Evolutionary conservation across 2,113 vertebrate genomes (phyloP).

Genomic region (Callipepla californica): DNA sequence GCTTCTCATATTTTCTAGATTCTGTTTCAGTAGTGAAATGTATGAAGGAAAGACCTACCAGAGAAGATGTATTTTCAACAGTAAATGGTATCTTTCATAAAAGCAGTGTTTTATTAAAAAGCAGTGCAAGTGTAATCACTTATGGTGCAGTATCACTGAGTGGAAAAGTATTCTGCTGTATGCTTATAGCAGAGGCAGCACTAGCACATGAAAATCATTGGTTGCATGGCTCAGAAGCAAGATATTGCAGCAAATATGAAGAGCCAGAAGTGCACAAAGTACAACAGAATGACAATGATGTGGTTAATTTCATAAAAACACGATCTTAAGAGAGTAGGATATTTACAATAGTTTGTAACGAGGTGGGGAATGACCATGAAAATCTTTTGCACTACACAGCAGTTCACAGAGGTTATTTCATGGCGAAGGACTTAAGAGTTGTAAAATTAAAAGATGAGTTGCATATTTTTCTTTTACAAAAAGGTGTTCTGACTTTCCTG

Average conservation of each 20-base stretch:
- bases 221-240: background rate
- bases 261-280: background rate
- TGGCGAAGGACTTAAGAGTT: background rate
- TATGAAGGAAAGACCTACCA: background rate
- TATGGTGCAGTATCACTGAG: background rate
- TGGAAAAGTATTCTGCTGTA: rapidly evolving
- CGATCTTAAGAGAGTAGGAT: background rate
- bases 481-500: background rate
- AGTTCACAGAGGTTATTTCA: background rate
- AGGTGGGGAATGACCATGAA: background rate
- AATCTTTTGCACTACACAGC: background rate
- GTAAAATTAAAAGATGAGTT: background rate
- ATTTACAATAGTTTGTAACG: background rate
- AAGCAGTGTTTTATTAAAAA: background rate
- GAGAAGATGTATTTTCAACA: background rate
- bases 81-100: background rate
- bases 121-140: background rate
- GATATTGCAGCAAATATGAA: background rate
- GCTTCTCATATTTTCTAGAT: background rate
- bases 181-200: background rate
- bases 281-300: background rate
- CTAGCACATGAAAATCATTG: background rate
- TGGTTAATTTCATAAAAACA: background rate
- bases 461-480: background rate
- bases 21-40: background rate